These are phyloP conservation scores for Ptychoptera albimana DNA, from an alignment of 2,888 invertebrate species.

Conservation along the genomic window DNA sequence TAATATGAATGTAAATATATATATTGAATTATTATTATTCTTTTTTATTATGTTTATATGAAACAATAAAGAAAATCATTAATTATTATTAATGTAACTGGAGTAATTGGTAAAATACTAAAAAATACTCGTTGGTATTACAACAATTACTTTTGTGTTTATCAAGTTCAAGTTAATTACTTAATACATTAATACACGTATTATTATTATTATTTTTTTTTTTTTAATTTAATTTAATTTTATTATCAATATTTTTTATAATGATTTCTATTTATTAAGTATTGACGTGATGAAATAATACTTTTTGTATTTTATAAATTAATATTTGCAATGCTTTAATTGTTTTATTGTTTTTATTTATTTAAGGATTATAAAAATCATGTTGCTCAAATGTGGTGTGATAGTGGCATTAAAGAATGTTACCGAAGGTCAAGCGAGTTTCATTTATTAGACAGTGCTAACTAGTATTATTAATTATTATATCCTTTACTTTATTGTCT, in stretches of 20 bases:
- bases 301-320: not conserved
- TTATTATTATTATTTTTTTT: too few species aligned
- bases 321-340: not conserved
- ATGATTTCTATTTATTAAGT: too few species aligned
- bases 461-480: conserved; percentile 49
- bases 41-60: not conserved
- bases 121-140: too few species aligned
- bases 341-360: conserved; percentile 10
- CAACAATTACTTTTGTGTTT: too few species aligned
- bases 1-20: conserved; percentile 33
- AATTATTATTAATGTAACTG: too few species aligned
- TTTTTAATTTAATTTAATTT: not conserved
- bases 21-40: too few species aligned
- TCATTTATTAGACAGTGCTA: conserved; percentile 64
- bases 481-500: not conserved
- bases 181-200: too few species aligned
- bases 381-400: conserved; percentile 49
- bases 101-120: too few species aligned
- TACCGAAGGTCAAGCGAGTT: conserved; percentile 58
- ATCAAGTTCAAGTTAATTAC: not conserved
- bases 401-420: conserved; percentile 51
- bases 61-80: not conserved
- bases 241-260: too few species aligned
- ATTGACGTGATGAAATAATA: not conserved
- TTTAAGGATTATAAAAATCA: conserved; percentile 57